These are phyloP conservation scores for Pinctada fucata DNA, from an alignment of 2,888 invertebrate genomes.

Conservation along the genomic window DNA sequence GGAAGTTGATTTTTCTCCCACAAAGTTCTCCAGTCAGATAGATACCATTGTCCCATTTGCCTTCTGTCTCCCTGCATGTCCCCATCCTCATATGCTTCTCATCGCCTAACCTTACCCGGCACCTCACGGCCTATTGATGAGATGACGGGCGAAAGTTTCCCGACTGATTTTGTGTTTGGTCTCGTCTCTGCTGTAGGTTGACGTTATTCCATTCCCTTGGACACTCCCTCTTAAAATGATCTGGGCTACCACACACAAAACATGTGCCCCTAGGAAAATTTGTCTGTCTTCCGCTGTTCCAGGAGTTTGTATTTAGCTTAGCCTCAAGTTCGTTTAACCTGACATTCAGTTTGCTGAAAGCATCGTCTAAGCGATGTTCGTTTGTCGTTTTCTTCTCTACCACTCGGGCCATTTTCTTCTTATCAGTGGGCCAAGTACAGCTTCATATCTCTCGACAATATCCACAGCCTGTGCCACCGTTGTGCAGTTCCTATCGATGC, in stretches of 20 bases:
- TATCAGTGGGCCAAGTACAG: slow-evolving; percentile 28
- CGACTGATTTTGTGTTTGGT: background rate
- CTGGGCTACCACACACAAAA: slow-evolving; percentile 2
- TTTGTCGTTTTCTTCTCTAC: background rate
- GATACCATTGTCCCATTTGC: slow-evolving; percentile 9
- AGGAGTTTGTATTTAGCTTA: background rate
- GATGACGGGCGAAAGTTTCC: slow-evolving; percentile 7
- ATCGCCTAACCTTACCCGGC: background rate
- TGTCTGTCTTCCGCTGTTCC: background rate
- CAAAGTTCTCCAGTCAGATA: slow-evolving; percentile 1
- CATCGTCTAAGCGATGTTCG: background rate
- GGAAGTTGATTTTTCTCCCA: background rate
- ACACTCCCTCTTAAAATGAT: slow-evolving; percentile 7
- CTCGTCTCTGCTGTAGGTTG: background rate
- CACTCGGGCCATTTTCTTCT: slow-evolving; percentile 13
- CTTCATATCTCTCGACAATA: slow-evolving; percentile 35
- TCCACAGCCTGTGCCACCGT: slow-evolving; percentile 34
- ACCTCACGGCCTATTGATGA: slow-evolving; percentile 12
- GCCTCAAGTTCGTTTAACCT: background rate
- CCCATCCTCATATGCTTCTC: background rate
- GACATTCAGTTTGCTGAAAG: background rate
- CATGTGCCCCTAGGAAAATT: background rate
- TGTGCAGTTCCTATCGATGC: slow-evolving; percentile 30
- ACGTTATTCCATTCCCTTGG: background rate
- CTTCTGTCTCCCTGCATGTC: background rate